Evolutionary conservation across 2,113 vertebrate genomes (phyloP).

Genomic region (Lepus europaeus): DNA sequence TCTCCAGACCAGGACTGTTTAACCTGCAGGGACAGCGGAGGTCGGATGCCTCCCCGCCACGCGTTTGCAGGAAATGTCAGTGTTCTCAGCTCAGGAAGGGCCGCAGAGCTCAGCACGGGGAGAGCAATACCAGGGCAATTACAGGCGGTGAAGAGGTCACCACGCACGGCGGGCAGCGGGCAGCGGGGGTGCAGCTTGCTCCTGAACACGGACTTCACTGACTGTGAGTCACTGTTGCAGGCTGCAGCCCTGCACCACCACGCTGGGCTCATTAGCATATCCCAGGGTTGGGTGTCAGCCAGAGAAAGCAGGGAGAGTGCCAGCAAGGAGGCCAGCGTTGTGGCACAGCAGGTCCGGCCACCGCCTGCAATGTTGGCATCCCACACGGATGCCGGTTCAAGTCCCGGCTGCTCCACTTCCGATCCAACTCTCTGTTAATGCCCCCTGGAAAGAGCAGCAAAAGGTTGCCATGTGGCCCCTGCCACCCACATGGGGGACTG

Average conservation of each 20-base stretch:
- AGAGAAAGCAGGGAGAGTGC: not conserved
- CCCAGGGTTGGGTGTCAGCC: not conserved
- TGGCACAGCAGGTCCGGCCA: too few relatives aligned
- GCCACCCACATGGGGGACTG: too few relatives aligned
- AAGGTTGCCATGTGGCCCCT: too few relatives aligned
- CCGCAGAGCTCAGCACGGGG: not conserved
- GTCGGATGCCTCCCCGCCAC: not conserved
- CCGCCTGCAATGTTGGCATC: too few relatives aligned
- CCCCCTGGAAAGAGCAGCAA: too few relatives aligned
- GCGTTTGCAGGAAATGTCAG: not conserved
- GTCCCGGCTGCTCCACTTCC: too few relatives aligned
- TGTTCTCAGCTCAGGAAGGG: not conserved
- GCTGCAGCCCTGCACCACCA: not conserved
- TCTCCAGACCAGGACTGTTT: not conserved
- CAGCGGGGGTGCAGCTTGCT: conserved; percentile 13
- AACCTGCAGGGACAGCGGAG: not conserved
- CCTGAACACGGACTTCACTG: not conserved
- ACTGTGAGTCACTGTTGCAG: not conserved
- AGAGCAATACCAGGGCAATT: not conserved
- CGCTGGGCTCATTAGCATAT: not conserved
- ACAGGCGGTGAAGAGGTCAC: not conserved
- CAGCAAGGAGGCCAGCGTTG: too few relatives aligned
- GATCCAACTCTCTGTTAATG: too few relatives aligned
- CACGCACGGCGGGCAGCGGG: conserved; percentile 38
- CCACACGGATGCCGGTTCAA: too few relatives aligned